A percentile compares a stretch with the other conserved stretches of the same genome.
Conservation (phyloP, 2,113 vertebrate genomes). For the Chaetura pelagica region DNA sequence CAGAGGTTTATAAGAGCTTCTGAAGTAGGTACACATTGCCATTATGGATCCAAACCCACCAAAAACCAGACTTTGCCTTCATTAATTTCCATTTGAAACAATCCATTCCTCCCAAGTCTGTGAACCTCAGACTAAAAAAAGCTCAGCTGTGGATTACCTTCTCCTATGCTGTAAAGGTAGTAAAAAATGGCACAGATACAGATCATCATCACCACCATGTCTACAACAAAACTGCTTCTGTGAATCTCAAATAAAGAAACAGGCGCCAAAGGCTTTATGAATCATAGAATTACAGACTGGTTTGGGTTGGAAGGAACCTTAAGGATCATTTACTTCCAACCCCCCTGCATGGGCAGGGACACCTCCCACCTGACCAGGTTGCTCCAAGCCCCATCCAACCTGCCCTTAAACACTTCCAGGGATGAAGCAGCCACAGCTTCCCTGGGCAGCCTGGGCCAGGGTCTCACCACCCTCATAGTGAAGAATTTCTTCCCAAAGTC, state of each 20-base stretch:
- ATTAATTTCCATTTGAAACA: background rate
- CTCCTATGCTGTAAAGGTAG: background rate
- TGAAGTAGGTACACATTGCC: fast-evolving
- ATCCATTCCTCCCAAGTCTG: background rate
- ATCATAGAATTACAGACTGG: too few relatives aligned
- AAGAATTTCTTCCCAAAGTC: too few relatives aligned
- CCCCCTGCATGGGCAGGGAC: too few relatives aligned
- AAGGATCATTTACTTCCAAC: too few relatives aligned
- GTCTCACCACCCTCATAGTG: too few relatives aligned
- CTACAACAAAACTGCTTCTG: background rate
- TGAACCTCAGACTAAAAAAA: background rate
- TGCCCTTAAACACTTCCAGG: too few relatives aligned
- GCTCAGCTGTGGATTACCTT: background rate
- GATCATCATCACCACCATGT: background rate
- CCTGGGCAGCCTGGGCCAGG: too few relatives aligned
- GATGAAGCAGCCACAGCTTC: too few relatives aligned
- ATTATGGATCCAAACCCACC: background rate
- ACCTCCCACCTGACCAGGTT: too few relatives aligned
- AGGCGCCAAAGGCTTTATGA: background rate
- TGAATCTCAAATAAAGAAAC: background rate
- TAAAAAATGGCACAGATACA: background rate
- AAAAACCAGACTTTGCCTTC: background rate
- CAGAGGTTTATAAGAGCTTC: background rate
- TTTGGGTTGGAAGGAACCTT: too few relatives aligned
- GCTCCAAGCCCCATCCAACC: too few relatives aligned